Base-by-base conservation (phyloP, 2,797 vertebrate species). In the Lepilemur septentrionalis region DNA sequence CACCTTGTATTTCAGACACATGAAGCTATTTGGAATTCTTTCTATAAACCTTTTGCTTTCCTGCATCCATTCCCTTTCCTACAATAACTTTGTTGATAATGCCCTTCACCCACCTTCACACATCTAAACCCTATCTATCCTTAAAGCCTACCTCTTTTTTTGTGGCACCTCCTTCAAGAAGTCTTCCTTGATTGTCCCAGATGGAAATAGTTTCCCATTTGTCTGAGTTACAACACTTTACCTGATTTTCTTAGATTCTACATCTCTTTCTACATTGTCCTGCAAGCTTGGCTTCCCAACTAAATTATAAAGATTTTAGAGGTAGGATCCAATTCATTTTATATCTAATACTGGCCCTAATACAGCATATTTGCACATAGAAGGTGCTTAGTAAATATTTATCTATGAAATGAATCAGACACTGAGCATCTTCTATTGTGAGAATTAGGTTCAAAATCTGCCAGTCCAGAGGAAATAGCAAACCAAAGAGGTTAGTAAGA, bases 341-440 rank as follows among this genome's bases (percentile, higher is more conserved):
- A 1, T 43, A 70, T 85, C 61, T 11, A 30, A 5, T 70, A 35
- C 35, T 67, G 79, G 35, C 30, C 46, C 84, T 84, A 86, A 84
- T 76, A 52, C 2, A 90, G 57, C 35, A 93, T 46, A 81, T 25
- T 25, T 79, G 55, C 32, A 85, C 87, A 65, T 46, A 81, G 38
- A 76, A 70, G 57, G 87, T 92, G 48, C 57, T 93, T 95, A 90
- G 92, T 87, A 92, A 91, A 96, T 86, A 93, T 65, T 57, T 96
- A 69, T 81, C 95, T 91, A 88, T 50, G 88, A 88, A 93, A 52
- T 89, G 48, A 97, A 86, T 93, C 72, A 69, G 63, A 70, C 38
- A 41, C 59, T 46, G 50, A 57, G 38, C 50, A n/a, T 85, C 94
- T 90, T 93, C 72, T 86, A 4, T 22, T 92, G 30, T 65, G 73